Evolutionary conservation across 2,113 vertebrate species (phyloP).

Genomic region (Pachycephala philippinensis): DNA sequence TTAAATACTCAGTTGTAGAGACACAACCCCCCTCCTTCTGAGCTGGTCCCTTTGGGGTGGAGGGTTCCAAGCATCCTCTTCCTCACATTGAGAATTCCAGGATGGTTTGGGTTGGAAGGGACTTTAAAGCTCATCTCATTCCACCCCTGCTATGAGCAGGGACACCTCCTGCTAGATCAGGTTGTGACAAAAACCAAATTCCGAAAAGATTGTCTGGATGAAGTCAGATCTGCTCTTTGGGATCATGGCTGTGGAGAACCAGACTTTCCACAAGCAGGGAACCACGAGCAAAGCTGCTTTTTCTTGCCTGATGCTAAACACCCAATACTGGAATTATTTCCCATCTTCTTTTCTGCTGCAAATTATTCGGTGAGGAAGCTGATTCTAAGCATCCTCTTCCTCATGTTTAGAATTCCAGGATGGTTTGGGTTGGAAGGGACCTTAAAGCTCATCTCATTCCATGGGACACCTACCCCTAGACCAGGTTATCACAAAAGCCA

Average conservation of each 20-base stretch:
- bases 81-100: fast-evolving
- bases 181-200: neutral
- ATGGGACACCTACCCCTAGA: neutral
- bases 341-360: neutral
- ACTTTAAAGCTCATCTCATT: neutral
- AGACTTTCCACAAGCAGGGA: neutral
- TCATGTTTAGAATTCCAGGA: fast-evolving
- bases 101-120: neutral
- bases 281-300: neutral
- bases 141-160: neutral
- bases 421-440: neutral
- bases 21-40: neutral
- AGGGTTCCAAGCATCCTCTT: neutral
- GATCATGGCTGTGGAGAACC: too few relatives aligned
- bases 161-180: neutral
- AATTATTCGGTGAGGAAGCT: neutral
- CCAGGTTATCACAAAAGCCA: neutral
- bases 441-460: neutral
- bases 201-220: too few relatives aligned
- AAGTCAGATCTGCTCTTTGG: too few relatives aligned
- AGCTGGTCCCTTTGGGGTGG: neutral
- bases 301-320: neutral
- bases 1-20: neutral
- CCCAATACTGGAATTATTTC: fast-evolving
- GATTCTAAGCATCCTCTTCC: neutral